Evolutionary conservation across 2,113 vertebrate genomes (phyloP).

Genomic region (Sula dactylatra): DNA sequence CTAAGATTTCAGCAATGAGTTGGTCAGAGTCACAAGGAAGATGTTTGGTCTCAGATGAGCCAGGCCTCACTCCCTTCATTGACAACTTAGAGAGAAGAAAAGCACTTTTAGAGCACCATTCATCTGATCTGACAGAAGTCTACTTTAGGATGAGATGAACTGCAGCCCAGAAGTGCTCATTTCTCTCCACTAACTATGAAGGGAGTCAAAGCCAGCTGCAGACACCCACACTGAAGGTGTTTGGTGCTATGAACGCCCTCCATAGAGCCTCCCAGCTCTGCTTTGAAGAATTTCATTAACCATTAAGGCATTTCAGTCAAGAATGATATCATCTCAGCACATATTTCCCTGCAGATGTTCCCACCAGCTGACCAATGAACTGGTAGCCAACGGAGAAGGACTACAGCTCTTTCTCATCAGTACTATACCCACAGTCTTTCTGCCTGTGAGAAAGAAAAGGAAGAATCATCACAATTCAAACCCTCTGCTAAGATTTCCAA

Average conservation of each 20-base stretch:
- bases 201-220: not conserved
- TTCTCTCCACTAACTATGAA: not conserved
- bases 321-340: not conserved
- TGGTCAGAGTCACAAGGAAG: not conserved
- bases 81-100: not conserved
- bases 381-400: not conserved
- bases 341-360: not conserved
- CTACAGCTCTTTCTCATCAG: not conserved
- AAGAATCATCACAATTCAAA: not conserved
- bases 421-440: not conserved
- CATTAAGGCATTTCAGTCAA: not conserved
- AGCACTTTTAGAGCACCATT: not conserved
- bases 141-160: not conserved
- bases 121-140: not conserved
- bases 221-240: not conserved
- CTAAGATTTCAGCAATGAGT: not conserved
- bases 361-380: not conserved
- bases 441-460: not conserved
- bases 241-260: not conserved
- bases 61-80: not conserved
- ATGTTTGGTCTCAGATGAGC: not conserved
- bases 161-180: not conserved
- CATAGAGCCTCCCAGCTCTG: not conserved
- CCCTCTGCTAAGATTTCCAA: not conserved
- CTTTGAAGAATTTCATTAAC: not conserved